Percentiles rank a stretch among this genome's conserved stretches.
These are phyloP conservation scores for Pomatorhinus ruficollis DNA, from an alignment of 2,113 vertebrate genomes.

Conservation along the genomic window DNA sequence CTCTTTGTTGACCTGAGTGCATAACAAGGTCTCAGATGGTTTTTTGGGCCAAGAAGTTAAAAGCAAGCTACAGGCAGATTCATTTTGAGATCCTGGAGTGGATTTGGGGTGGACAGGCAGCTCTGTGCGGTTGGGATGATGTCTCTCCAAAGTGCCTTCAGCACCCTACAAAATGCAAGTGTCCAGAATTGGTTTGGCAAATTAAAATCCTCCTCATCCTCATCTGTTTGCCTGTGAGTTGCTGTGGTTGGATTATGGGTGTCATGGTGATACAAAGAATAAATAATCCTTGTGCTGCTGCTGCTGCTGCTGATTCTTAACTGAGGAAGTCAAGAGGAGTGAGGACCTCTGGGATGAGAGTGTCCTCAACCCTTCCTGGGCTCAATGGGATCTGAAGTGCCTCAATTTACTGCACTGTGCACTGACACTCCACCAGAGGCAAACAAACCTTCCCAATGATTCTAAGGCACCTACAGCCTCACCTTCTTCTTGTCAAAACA, in stretches of 20 bases:
- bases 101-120: not conserved
- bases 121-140: not conserved
- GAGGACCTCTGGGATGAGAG: accelerated
- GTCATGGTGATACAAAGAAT: not conserved
- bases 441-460: not conserved
- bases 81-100: not conserved
- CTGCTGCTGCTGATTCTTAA: not conserved
- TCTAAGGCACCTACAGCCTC: not conserved
- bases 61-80: not conserved
- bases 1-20: not conserved
- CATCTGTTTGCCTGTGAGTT: not conserved
- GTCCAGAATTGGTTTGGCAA: not conserved
- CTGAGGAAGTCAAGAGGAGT: not conserved
- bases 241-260: not conserved
- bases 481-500: not conserved
- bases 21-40: not conserved
- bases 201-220: not conserved
- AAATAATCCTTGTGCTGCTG: not conserved
- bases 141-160: not conserved
- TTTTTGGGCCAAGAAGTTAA: not conserved
- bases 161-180: not conserved
- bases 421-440: not conserved
- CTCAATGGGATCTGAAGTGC: not conserved
- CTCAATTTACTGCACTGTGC: not conserved
- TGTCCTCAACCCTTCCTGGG: not conserved